Evolutionary conservation across 2,113 vertebrate genomes (phyloP), one percentile per base, ranked within the genome.

Genomic region (Ctenodactylus gundi): DNA sequence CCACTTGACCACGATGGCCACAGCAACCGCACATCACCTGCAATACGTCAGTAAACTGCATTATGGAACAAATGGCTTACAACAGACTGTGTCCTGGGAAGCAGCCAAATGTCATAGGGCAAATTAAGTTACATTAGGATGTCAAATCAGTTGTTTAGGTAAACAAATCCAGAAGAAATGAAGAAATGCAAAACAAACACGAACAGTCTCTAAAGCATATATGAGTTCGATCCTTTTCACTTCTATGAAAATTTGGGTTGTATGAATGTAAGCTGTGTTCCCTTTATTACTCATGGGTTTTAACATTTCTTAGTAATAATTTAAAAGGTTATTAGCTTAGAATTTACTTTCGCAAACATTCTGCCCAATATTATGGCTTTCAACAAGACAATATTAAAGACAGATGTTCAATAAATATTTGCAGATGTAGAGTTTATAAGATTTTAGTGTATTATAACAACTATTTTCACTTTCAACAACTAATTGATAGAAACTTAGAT

Each of bases 1-100:
- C 15, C 49, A 57, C 57, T 84, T 91, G 92, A 95, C 97, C 93
- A 96, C 96, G 91, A 58, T 93, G 94, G 83, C 85, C 95, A 92
- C 57, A 95, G 95, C 80, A 81, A 78, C 77, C 64, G 55, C 64
- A 91, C 3, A 49, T 76, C 68, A 93, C 20, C 20, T 73, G 57
- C 25, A 89, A 7, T 85, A 6, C 2, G 75, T 93, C 81, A 57
- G 62, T 85, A 85, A 91, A 80, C 85, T 85, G 36, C 53, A 65
- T 36, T 31, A 62, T 49, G 13, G 10, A 81, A 82, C 57, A 73
- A 96, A 65, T 94, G 57, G 10, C 10, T 80, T 75, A 29, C 18
- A 41, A 13, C 55, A 39, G 44, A 78, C 31, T 72, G 6, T 77
- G 25, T 83, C 21, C 3, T 70, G 23, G 34, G 93, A 94, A 94